Percentiles rank a stretch among this genome's conserved stretches.
These are phyloP conservation scores for Eupithecia tripunctaria DNA, from an alignment of 2,888 invertebrate species.

Conservation along the genomic window DNA sequence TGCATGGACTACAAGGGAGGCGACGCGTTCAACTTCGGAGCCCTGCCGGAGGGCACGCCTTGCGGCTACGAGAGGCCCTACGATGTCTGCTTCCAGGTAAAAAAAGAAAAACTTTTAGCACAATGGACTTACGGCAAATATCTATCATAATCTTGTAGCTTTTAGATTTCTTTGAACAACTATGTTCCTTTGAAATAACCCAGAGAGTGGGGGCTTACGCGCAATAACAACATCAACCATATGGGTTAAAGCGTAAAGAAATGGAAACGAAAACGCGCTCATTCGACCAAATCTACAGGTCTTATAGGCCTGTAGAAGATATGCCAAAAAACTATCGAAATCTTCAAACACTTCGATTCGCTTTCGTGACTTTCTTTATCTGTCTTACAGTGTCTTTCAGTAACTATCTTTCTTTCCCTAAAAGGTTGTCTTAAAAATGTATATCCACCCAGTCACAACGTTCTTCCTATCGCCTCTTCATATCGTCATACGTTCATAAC, in stretches of 20 bases:
- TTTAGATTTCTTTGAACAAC: background rate
- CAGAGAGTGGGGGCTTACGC: too few species aligned
- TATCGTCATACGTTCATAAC: constrained; percentile 10
- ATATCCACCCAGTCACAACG: constrained; percentile 1
- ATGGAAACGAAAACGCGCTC: background rate
- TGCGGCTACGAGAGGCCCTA: constrained; percentile 74
- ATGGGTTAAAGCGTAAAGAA: background rate
- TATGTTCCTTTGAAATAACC: too few species aligned
- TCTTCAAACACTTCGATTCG: background rate
- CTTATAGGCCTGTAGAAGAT: background rate
- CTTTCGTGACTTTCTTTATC: too few species aligned
- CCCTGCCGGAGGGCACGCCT: constrained; percentile 71
- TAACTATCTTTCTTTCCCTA: background rate
- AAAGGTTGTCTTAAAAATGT: background rate
- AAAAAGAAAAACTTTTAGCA: background rate
- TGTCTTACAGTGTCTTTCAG: background rate
- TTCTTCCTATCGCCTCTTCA: constrained; percentile 16
- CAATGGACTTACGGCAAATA: background rate
- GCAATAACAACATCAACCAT: background rate
- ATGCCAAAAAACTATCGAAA: background rate
- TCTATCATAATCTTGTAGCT: too few species aligned
- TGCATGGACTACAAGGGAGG: constrained; percentile 75
- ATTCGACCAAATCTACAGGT: background rate
- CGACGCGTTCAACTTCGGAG: constrained; percentile 63
- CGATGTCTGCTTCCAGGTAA: constrained; percentile 76